Conservation (phyloP, 2,888 invertebrate genomes). For the Eupelmus urozonus region DNA sequence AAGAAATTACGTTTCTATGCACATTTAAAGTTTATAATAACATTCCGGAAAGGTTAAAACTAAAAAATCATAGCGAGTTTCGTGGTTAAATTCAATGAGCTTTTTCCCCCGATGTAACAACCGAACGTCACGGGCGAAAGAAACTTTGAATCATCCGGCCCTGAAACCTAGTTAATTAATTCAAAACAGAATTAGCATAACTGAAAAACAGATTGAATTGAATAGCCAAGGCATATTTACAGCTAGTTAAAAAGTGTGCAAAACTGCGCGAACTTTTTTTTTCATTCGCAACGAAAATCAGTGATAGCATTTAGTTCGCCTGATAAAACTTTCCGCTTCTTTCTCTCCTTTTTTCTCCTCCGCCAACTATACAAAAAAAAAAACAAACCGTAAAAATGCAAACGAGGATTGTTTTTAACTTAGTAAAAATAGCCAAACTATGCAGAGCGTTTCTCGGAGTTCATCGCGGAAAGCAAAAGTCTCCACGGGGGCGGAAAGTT, state of each 20-base stretch:
- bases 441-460: slow-evolving; percentile 34
- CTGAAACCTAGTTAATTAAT: slow-evolving; percentile 53
- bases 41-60: background rate
- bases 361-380: slow-evolving; percentile 10
- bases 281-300: slow-evolving; percentile 21
- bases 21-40: too few relatives aligned
- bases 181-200: slow-evolving; percentile 53
- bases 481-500: slow-evolving; percentile 32
- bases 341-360: too few relatives aligned
- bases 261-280: slow-evolving; percentile 8
- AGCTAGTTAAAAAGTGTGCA: slow-evolving; percentile 15
- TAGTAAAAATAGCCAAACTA: slow-evolving; percentile 50
- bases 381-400: background rate
- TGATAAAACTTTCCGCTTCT: slow-evolving; percentile 31
- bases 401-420: slow-evolving; percentile 44
- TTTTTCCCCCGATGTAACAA: slow-evolving; percentile 32
- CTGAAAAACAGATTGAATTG: slow-evolving; percentile 38
- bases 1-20: too few relatives aligned
- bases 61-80: slow-evolving; percentile 24
- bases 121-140: slow-evolving; percentile 8
- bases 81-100: slow-evolving; percentile 25
- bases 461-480: slow-evolving; percentile 36
- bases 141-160: slow-evolving; percentile 40
- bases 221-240: slow-evolving; percentile 22
- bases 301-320: background rate